Base-by-base conservation (phyloP, 2,797 vertebrate genomes). In the Aotus griseimembra region DNA sequence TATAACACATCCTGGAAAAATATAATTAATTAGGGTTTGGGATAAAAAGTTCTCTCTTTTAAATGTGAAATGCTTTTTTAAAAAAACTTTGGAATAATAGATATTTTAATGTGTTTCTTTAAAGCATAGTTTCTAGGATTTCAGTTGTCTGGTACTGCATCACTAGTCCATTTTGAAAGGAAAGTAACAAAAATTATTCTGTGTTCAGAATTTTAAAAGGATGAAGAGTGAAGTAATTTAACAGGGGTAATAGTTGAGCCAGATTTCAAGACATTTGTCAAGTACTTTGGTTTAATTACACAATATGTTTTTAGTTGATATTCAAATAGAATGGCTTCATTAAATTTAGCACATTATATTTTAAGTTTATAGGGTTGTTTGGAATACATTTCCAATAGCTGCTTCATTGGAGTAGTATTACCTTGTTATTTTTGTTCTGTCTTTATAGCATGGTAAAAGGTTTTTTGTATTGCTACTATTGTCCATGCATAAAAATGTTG, bases 311-410 rank as follows among this genome's bases (percentile, higher is more conserved):
- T 92, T 70, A 77, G 50, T 39, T 97, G 24, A 85, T 96, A 58
- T 0, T 96, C 48, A 97, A 79, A 0, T 76, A 97, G 36, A 85
- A 82, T 83, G 39, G 28, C 86, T 97, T 93, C 88, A 76, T 90
- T 97, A 76, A 77, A 94, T 97, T 98, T 98, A 92, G 94, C 52
- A 97, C 64, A 76, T 87, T 93, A 12, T 91, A 82, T 97, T 96
- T 98, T 93, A 96, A 93, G 12, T 96, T 96, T 98, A 96, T 97
- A 96, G 96, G 93, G 67, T 96, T 33, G 17, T 97, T 36, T 95
- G 39, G 22, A 96, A 96, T 77, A 92, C 39, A 88, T 70, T 92
- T 90, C 55, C 95, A 97, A n/a, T 97, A 96, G 30, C 64, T 96
- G 33, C 88, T 70, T 36, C 90, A 10, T 87, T 96, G 96, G 77